A percentile compares a stretch with the other conserved stretches of the same genome.
phyloP scores from a whole-genome alignment of 2,888 invertebrate species.

The Melanargia galathea region DNA sequence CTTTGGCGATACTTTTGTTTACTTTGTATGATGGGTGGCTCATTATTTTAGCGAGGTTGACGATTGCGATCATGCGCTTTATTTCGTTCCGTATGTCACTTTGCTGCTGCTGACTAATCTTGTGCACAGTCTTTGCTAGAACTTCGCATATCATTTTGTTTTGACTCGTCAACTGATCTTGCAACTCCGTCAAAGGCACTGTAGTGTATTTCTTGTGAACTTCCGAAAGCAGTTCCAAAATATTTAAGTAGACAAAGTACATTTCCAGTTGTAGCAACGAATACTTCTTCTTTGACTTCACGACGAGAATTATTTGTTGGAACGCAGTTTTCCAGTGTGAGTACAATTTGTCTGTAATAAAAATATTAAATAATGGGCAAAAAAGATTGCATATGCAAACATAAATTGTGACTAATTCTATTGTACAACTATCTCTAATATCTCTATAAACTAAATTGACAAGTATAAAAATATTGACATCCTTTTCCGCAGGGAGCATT shows the following conservation, averaged over 20 bases:
- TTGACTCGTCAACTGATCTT: conserved; percentile 45
- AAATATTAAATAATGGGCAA: no score
- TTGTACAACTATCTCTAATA: no score
- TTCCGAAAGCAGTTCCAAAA: conserved; percentile 57
- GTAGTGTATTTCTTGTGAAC: conserved; percentile 48
- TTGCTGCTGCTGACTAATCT: conserved; percentile 68
- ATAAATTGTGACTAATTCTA: no score
- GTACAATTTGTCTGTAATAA: conserved; percentile 24
- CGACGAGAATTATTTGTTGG: conserved; percentile 23
- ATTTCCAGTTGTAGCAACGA: conserved; percentile 36
- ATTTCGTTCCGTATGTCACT: conserved; percentile 61
- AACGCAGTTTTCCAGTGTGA: conserved; percentile 24
- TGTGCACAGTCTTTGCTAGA: conserved; percentile 50
- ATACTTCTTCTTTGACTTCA: conserved; percentile 32
- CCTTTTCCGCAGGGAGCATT: no score
- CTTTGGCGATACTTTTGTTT: conserved; percentile 35
- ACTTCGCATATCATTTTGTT: conserved; percentile 49
- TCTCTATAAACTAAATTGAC: no score
- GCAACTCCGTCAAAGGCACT: conserved; percentile 38
- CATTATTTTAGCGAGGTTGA: conserved; percentile 55
- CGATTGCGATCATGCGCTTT: conserved; percentile 57
- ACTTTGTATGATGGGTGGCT: conserved; percentile 41
- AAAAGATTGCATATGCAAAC: no score
- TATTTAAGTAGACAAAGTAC: conserved; percentile 44
- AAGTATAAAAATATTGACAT: no score